These are phyloP conservation scores for Drosophila obscura DNA, from an alignment of 1,140 invertebrate species.

Conservation along the genomic window DNA sequence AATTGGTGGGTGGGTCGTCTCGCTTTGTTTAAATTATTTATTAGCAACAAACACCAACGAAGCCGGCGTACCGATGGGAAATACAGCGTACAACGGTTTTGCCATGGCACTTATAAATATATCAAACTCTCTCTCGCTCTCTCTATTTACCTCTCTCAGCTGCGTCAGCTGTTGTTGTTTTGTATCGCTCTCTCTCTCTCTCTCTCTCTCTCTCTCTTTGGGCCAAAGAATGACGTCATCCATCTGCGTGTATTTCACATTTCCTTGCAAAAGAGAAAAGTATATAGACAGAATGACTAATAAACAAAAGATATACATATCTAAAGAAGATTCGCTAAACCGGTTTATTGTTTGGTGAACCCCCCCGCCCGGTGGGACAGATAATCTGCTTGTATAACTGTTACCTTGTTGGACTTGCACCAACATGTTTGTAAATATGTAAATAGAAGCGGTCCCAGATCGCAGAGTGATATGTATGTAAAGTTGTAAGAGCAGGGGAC, in stretches of 20 bases:
- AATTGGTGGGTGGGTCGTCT: not conserved
- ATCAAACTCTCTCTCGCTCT: constrained; percentile 39
- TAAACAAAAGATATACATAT: not conserved
- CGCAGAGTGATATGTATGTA: too few species aligned
- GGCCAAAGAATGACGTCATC: constrained; percentile 34
- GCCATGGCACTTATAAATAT: constrained; percentile 4
- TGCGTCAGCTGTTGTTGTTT: constrained; percentile 42
- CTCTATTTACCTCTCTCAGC: not conserved
- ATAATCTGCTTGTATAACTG: not conserved
- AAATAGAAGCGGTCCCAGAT: not conserved
- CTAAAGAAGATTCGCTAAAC: constrained; percentile 12
- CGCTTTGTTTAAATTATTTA: constrained; percentile 33
- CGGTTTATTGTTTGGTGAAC: constrained; percentile 14
- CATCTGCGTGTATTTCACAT: constrained; percentile 39
- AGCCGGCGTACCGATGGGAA: constrained; percentile 37
- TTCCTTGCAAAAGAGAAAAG: constrained; percentile 16
- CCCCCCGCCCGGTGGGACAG: constrained; percentile 2
- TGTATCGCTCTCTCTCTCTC: constrained; percentile 4
- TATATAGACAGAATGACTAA: constrained; percentile 35
- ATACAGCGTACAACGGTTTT: constrained; percentile 33
- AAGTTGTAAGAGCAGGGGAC: too few species aligned
- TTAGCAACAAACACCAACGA: constrained; percentile 30
- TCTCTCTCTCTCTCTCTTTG: not conserved
- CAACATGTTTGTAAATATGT: not conserved
- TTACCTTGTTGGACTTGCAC: not conserved